These are phyloP conservation scores for Python bivittatus DNA, from an alignment of 2,113 vertebrate genomes.

Conservation along the genomic window DNA sequence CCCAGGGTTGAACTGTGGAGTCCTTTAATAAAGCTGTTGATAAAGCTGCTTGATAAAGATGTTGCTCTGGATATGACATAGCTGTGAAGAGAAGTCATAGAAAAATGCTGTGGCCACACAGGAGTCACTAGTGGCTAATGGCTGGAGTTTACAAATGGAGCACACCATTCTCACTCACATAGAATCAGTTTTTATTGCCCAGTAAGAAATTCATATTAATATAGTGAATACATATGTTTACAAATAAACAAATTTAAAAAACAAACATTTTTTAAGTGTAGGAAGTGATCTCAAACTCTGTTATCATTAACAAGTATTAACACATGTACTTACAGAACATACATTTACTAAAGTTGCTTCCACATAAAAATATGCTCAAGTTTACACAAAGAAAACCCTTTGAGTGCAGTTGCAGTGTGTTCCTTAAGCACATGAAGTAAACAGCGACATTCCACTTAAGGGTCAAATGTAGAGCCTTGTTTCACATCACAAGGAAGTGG, in stretches of 20 bases:
- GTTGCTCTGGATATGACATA: background rate
- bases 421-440: constrained; percentile 70
- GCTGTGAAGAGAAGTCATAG: background rate
- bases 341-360: constrained; percentile 85
- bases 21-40: too few species aligned
- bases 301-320: constrained; percentile 83
- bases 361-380: constrained; percentile 80
- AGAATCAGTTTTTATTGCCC: constrained; percentile 93
- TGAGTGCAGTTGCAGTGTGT: constrained; percentile 68
- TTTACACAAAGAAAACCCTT: constrained; percentile 74
- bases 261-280: constrained; percentile 82
- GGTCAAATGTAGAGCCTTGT: constrained; percentile 41
- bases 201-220: constrained; percentile 98
- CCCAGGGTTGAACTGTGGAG: too few species aligned
- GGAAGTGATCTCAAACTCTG: constrained; percentile 88
- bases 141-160: constrained; percentile 40
- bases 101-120: background rate
- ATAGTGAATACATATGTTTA: constrained; percentile 95
- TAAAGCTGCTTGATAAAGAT: too few species aligned
- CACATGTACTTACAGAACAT: constrained; percentile 87
- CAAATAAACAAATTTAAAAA: constrained; percentile 92
- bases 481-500: background rate
- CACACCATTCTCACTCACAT: constrained; percentile 69
- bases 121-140: background rate
- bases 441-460: constrained; percentile 68